Evolutionary conservation across 2,888 invertebrate genomes (phyloP).

Genomic region (Watsonalla binaria): DNA sequence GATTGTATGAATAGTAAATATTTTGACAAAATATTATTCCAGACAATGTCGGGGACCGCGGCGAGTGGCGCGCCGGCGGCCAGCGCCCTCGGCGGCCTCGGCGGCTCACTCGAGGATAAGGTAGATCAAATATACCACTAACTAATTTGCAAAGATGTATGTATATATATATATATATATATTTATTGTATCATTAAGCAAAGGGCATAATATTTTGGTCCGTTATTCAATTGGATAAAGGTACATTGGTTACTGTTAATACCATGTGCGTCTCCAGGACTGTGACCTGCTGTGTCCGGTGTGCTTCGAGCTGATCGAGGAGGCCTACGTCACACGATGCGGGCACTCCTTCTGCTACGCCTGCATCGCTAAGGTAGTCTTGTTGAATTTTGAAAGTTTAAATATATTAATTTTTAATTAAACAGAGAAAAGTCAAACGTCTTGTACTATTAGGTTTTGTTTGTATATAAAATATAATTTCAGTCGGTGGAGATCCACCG

Average conservation of each 20-base stretch:
- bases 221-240: too few species aligned
- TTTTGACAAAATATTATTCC: too few species aligned
- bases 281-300: conserved; percentile 84
- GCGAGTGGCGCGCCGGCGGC: conserved; percentile 19
- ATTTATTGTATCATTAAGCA: too few species aligned
- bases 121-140: conserved; percentile 50
- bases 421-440: too few species aligned
- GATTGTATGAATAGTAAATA: too few species aligned
- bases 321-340: conserved; percentile 94
- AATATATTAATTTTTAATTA: too few species aligned
- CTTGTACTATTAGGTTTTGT: too few species aligned
- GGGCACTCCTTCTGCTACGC: conserved; percentile 94
- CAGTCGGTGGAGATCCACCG: conserved; percentile 91
- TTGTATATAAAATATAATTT: too few species aligned
- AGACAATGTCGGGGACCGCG: conserved; percentile 58
- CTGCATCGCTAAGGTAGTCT: conserved; percentile 85
- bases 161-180: too few species aligned
- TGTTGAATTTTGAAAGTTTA: too few species aligned
- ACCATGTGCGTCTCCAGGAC: conserved; percentile 40
- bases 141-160: too few species aligned
- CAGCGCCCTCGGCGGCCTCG: conserved; percentile 78
- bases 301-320: conserved; percentile 92
- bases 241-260: conserved; percentile 34
- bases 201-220: too few species aligned
- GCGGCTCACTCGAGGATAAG: conserved; percentile 82